Conservation (phyloP, 2,888 invertebrate species). For the Acrobasis repandana region DNA sequence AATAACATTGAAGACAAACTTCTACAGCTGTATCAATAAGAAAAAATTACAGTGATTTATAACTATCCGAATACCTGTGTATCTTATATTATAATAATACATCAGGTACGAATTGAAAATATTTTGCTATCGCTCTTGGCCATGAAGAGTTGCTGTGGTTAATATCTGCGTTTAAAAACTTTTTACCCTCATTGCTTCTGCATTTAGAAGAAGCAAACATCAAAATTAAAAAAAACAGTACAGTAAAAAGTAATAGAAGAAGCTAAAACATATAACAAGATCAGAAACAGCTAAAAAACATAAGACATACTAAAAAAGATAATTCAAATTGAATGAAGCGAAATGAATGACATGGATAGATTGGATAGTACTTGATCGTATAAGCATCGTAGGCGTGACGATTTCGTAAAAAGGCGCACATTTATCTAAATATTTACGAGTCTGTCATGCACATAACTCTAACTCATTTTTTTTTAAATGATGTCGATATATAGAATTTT, state of each 20-base stretch:
- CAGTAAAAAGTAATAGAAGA: constrained; percentile 34
- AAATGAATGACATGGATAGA: constrained; percentile 14
- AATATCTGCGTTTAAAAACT: constrained; percentile 33
- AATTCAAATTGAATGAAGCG: constrained; percentile 36
- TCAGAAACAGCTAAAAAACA: constrained; percentile 30
- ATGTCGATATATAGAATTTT: too few relatives aligned
- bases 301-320: constrained; percentile 36
- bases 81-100: too few relatives aligned
- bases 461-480: too few relatives aligned
- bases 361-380: constrained; percentile 1
- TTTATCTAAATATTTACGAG: too few relatives aligned
- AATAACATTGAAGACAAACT: not conserved
- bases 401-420: not conserved
- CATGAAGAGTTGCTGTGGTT: constrained; percentile 77
- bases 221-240: constrained; percentile 41
- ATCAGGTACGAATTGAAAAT: not conserved
- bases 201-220: constrained; percentile 71
- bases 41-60: too few relatives aligned
- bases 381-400: not conserved
- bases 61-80: too few relatives aligned
- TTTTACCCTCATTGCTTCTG: constrained; percentile 70
- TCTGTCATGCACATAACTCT: too few relatives aligned
- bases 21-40: too few relatives aligned
- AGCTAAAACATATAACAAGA: constrained; percentile 27
- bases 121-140: constrained; percentile 46